Evolutionary conservation across 2,888 invertebrate genomes (phyloP).

Genomic region (Polyploca ridens): DNA sequence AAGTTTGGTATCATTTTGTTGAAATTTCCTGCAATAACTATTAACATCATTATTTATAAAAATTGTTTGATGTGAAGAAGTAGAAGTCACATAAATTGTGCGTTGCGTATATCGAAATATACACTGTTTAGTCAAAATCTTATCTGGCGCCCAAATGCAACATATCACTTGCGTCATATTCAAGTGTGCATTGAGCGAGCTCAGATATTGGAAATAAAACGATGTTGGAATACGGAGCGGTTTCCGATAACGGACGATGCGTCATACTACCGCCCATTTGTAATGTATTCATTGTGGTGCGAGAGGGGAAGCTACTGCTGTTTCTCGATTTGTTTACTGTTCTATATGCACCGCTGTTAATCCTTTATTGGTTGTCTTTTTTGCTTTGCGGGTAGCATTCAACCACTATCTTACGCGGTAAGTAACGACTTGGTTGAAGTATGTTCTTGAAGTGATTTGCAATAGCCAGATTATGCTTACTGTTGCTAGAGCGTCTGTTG

Average conservation of each 20-base stretch:
- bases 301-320: conserved; percentile 8
- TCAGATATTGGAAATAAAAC: conserved; percentile 54
- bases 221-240: conserved; percentile 44
- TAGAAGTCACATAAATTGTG: neutral
- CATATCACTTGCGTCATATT: conserved; percentile 43
- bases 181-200: conserved; percentile 50
- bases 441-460: neutral
- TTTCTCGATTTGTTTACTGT: conserved; percentile 4
- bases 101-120: neutral
- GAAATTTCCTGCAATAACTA: too few species aligned
- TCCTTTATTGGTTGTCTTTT: neutral
- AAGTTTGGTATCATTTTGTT: too few species aligned
- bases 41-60: too few species aligned
- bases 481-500: too few species aligned
- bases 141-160: neutral
- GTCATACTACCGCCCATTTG: conserved; percentile 39
- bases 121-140: neutral
- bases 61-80: too few species aligned
- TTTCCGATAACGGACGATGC: conserved; percentile 46
- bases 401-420: neutral
- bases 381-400: neutral
- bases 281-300: conserved; percentile 42
- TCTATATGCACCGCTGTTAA: neutral
- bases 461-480: neutral
- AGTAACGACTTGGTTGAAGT: neutral